Evolutionary conservation across 2,113 vertebrate genomes (phyloP).

Genomic region (Podarcis raffonei): DNA sequence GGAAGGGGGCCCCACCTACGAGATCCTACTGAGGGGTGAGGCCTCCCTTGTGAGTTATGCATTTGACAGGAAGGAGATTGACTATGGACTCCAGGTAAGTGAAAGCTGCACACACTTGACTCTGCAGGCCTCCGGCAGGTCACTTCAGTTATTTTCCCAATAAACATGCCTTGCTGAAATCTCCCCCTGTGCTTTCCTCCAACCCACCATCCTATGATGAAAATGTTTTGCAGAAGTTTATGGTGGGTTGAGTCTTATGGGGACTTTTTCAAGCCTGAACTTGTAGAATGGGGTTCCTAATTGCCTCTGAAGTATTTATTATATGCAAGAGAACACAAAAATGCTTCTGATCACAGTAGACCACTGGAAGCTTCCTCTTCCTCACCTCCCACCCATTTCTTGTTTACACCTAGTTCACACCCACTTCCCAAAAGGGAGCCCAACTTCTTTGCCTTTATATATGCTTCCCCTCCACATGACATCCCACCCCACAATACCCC

Average conservation of each 20-base stretch:
- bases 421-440: no score
- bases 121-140: neutral
- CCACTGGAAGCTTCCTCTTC: neutral
- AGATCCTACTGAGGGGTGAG: slow-evolving; percentile 80
- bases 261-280: neutral
- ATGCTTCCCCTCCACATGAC: no score
- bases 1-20: slow-evolving; percentile 84
- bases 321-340: neutral
- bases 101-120: slow-evolving; percentile 33
- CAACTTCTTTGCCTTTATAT: fast-evolving
- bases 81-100: slow-evolving; percentile 87
- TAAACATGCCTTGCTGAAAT: fast-evolving
- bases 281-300: neutral
- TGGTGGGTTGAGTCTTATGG: neutral
- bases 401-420: neutral
- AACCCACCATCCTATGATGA: no score
- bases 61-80: slow-evolving; percentile 72
- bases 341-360: neutral
- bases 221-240: neutral
- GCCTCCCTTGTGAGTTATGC: slow-evolving; percentile 79
- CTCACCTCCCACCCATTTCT: neutral
- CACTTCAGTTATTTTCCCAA: neutral
- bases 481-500: neutral
- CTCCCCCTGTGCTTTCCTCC: no score
- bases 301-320: neutral